Percentiles rank a stretch among this genome's conserved stretches.
Evolutionary conservation across 53 echinoderm and acorn worm species (phyloP).

Genomic region (Echinometra lucunter): DNA sequence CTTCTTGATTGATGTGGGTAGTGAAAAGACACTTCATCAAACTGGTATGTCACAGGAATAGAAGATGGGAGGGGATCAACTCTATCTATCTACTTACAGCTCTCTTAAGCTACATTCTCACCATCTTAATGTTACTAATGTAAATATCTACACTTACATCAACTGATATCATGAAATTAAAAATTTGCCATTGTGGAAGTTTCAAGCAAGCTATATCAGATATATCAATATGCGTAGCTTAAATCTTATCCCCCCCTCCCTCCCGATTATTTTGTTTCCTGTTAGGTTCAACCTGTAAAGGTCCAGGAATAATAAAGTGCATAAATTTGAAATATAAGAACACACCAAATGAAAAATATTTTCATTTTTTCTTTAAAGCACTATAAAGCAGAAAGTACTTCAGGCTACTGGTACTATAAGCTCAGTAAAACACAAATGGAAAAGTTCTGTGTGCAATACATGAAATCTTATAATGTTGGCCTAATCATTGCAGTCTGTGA

Average conservation of each 20-base stretch:
- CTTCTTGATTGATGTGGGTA: conserved; percentile 56
- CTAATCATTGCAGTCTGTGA: conserved; percentile 2
- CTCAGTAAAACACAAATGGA: neutral
- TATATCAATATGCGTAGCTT: too few relatives aligned
- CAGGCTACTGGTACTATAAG: neutral
- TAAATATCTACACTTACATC: too few relatives aligned
- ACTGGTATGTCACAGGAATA: conserved; percentile 46
- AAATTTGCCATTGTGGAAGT: neutral
- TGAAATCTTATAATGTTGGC: conserved; percentile 19
- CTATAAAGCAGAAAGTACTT: neutral
- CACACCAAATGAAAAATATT: neutral
- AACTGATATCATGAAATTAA: too few relatives aligned
- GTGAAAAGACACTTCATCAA: conserved; percentile 61
- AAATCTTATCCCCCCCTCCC: too few relatives aligned
- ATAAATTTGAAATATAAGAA: neutral
- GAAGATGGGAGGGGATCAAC: conserved; percentile 30
- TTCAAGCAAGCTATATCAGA: too few relatives aligned
- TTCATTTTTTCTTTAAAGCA: neutral
- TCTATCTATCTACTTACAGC: neutral
- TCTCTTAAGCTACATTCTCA: neutral
- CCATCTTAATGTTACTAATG: too few relatives aligned
- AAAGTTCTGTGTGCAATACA: neutral
- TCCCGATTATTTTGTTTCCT: too few relatives aligned
- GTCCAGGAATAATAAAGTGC: neutral
- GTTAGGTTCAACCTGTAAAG: too few relatives aligned